These are phyloP conservation scores for Romanogobio albipinnatus DNA, from an alignment of 2,113 vertebrate genomes.

Conservation along the genomic window DNA sequence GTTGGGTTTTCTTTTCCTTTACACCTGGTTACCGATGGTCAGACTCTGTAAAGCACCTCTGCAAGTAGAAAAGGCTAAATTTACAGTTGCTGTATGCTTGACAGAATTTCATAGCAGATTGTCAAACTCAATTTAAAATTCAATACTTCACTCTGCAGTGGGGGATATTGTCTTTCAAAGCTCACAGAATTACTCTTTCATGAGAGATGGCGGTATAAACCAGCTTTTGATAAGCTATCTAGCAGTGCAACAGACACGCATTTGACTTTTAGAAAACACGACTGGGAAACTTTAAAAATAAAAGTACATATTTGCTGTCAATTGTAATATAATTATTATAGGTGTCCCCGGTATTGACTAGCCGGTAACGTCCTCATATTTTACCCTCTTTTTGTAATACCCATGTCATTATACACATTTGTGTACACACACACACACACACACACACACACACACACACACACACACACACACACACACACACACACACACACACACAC, in stretches of 20 bases:
- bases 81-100: slow-evolving; percentile 41
- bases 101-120: slow-evolving; percentile 40
- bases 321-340: no score
- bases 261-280: neutral
- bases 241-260: neutral
- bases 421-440: no score
- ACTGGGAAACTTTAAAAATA: neutral
- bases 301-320: neutral
- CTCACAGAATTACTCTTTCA: slow-evolving; percentile 19
- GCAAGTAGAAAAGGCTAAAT: slow-evolving; percentile 30
- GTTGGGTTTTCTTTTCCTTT: slow-evolving; percentile 7
- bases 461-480: no score
- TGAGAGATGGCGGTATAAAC: slow-evolving; percentile 15
- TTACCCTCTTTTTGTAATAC: no score
- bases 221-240: neutral
- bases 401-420: no score
- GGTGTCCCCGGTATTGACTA: no score
- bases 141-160: slow-evolving; percentile 13
- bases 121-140: slow-evolving; percentile 40
- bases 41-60: slow-evolving; percentile 34
- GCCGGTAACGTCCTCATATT: no score
- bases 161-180: slow-evolving; percentile 35
- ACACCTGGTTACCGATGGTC: slow-evolving; percentile 28
- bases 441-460: no score
- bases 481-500: no score